Conservation (phyloP, 2,113 vertebrate species). For the Brachypteracias leptosomus region DNA sequence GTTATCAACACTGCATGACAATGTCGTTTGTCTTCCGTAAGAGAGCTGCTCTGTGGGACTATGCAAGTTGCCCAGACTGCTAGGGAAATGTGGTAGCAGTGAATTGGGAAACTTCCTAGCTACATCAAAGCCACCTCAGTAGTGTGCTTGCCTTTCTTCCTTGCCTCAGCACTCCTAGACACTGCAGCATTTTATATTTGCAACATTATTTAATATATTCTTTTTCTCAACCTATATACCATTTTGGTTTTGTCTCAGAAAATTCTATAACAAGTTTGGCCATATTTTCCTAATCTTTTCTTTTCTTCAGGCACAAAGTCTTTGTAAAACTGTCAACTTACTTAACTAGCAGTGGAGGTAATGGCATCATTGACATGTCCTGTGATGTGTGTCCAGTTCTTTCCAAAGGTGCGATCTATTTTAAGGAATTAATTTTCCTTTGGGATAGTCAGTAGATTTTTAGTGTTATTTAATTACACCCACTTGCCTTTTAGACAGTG, state of each 20-base stretch:
- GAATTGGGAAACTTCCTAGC: neutral
- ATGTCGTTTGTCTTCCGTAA: neutral
- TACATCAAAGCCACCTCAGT: neutral
- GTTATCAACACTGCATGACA: neutral
- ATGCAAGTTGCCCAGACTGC: neutral
- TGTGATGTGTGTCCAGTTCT: neutral
- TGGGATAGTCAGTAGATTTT: neutral
- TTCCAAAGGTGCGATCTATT: neutral
- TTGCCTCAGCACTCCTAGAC: neutral
- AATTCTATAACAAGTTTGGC: neutral
- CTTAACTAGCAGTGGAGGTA: neutral
- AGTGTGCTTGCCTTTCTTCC: neutral
- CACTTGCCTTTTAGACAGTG: neutral
- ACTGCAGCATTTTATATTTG: neutral
- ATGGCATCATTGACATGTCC: neutral
- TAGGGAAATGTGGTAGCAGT: neutral
- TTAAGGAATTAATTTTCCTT: neutral
- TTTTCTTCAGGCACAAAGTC: neutral
- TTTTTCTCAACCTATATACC: neutral
- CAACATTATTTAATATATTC: neutral
- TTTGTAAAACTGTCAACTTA: neutral
- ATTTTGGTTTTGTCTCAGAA: neutral
- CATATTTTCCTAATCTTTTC: neutral
- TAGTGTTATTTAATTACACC: neutral
- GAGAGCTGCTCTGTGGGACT: neutral